Base-by-base conservation (phyloP, 2,113 vertebrate genomes). In the Nycticorax nycticorax region DNA sequence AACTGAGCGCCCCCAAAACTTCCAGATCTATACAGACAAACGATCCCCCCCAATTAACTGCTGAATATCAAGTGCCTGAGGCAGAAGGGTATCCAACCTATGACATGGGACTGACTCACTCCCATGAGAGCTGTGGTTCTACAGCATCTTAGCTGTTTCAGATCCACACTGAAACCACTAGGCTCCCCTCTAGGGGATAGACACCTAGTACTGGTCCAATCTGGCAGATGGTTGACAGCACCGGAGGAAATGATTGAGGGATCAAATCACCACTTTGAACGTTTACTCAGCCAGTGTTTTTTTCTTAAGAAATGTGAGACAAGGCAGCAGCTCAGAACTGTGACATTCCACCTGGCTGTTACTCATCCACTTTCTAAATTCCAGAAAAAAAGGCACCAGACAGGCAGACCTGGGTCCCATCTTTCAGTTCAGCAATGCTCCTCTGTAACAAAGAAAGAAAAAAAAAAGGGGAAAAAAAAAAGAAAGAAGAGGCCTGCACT, bases 181-280 rank as follows among this genome's bases (percentile, higher is more conserved):
- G 52, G n/a, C 48, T 26, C n/a, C 1, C 4, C 87, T 45, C 28
- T 1, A 16, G 72, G 79, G 85, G 72, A 43, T 0, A 8, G 62
- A 78, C 26, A 62, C 30, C n/a, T 6, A 23, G 12, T 0, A 1
- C 53, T 64, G 92, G 12, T 48, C 66, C 53, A 68, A 9, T 9
- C 12, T 76, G 67, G 53, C 53, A 85, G 91, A 63, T 22, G 71
- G 63, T 2, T 90, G 56, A 28, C 48, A 72, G 83, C 60, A 11
- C 21, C 0, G 76, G 64, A 97, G 96, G 97, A 97, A 97, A 97
- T 96, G 87, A 73, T 8, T 96, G 80, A 89, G 88, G 71, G 56
- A 93, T 91, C 94, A 71, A 64, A 95, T 97, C 97, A 96, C 26
- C 28, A 3, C 76, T 71, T 8, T 24, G 71, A 82, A 30, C 41